Evolutionary conservation across 2,888 invertebrate species (phyloP).

Genomic region (Pegoplata infirma): DNA sequence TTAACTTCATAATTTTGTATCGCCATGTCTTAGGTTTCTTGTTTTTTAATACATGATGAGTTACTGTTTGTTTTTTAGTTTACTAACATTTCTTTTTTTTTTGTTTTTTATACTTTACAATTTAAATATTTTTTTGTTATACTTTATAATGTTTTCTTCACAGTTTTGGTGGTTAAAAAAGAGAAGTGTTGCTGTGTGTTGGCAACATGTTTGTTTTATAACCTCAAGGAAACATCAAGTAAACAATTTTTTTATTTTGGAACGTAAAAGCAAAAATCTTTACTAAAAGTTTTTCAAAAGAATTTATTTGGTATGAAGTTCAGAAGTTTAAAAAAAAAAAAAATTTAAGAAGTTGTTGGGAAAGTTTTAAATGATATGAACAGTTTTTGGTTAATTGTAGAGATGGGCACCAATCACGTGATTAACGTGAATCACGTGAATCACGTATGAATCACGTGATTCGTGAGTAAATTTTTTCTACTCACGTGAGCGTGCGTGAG

Average conservation of each 20-base stretch:
- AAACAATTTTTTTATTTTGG: conserved; percentile 5
- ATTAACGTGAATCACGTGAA: too few relatives aligned
- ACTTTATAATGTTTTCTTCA: conserved; percentile 5
- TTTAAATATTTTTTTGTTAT: conserved; percentile 29
- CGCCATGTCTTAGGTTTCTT: conserved; percentile 14
- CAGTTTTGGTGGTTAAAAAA: not conserved
- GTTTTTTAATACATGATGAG: conserved; percentile 19
- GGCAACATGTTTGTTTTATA: conserved; percentile 76
- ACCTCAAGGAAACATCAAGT: conserved; percentile 68
- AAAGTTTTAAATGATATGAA: not conserved
- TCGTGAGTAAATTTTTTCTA: too few relatives aligned
- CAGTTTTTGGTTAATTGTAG: not conserved
- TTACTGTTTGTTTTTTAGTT: conserved; percentile 16
- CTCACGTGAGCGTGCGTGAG: too few relatives aligned
- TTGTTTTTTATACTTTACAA: too few relatives aligned
- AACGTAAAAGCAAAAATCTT: not conserved
- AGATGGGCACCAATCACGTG: too few relatives aligned
- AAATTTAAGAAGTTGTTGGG: not conserved
- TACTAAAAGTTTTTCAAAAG: conserved; percentile 4
- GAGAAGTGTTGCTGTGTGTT: conserved; percentile 41
- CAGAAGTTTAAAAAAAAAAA: not conserved
- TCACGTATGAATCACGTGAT: too few relatives aligned
- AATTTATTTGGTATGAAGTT: not conserved
- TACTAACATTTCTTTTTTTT: conserved; percentile 15
- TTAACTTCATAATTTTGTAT: conserved; percentile 23